These are phyloP conservation scores for Enteromius mattozi DNA, from an alignment of 2,797 vertebrate genomes.

Conservation along the genomic window DNA sequence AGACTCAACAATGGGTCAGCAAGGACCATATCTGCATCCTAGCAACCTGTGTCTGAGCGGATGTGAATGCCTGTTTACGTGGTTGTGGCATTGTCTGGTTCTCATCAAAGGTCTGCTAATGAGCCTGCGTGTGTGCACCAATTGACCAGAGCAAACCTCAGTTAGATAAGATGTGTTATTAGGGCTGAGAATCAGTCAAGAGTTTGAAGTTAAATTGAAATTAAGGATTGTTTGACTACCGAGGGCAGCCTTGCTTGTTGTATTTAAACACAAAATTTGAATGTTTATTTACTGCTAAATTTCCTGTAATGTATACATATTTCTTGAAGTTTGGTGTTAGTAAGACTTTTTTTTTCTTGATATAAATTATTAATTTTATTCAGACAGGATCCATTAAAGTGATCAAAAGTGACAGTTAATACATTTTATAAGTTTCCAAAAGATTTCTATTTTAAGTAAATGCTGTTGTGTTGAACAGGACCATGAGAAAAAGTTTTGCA, in stretches of 20 bases:
- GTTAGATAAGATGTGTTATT: conserved; percentile 44
- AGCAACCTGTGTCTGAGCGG: conserved; percentile 71
- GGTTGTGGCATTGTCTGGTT: conserved; percentile 56
- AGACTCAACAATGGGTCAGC: conserved; percentile 65
- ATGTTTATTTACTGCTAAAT: background rate
- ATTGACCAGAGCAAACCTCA: conserved; percentile 44
- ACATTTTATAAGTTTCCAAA: background rate
- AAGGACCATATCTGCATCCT: conserved; percentile 73
- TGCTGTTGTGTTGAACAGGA: background rate
- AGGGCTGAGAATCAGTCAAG: conserved; percentile 33
- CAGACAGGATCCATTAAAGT: background rate
- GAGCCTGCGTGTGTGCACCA: conserved; percentile 42
- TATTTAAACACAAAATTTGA: background rate
- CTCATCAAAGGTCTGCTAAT: conserved; percentile 60
- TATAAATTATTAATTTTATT: background rate
- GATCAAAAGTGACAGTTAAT: background rate
- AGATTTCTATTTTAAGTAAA: background rate
- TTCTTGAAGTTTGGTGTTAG: background rate
- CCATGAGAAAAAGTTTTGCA: background rate
- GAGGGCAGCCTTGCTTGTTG: conserved; percentile 7
- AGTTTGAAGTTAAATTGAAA: background rate
- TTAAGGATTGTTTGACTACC: conserved; percentile 10
- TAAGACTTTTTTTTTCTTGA: background rate
- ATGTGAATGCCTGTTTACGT: conserved; percentile 51
- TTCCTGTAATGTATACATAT: background rate